Evolutionary conservation across 2,113 vertebrate genomes (phyloP), one percentile per base, ranked within the genome.

Genomic region (Lanius ludovicianus): DNA sequence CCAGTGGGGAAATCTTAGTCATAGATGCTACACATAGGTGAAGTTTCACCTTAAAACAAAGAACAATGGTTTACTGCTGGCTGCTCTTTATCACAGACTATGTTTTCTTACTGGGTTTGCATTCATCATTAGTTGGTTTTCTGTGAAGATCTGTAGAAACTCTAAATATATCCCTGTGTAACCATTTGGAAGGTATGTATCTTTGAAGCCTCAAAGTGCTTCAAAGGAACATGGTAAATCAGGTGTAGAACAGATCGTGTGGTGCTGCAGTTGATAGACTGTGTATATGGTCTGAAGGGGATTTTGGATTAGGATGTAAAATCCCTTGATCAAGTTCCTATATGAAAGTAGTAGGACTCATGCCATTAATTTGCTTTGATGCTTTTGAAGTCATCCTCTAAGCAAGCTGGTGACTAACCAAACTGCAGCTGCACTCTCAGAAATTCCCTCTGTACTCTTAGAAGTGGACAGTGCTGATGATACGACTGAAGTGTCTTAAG

Each of bases 321-420:
- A 93, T 78, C 59, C 67, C 65, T 74, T 84, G 64, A 88, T 96
- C 35, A 50, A 41, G 31, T 79, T 89, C 75, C 37, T 55, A 0
- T 67, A 55, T 71, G 52, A 80, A 87, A 86, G 55, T 83, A 55
- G 55, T 39, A 67, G 80, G 64, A 89, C 47, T 86, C 37, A 81
- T 41, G 56, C 28, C 49, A 30, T 62, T 90, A 30, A 78, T 86
- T 86, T 80, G 52, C 88, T 90, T 93, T 90, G 79, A 90, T 88
- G 79, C 78, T 95, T 94, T 94, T 94, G 75, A 96, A 93, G 71
- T 86, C 39, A 10, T 69, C 67, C 52, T 77, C 39, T 59, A 63
- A 93, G 79, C 55, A 81, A 89, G 60, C 71, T 67, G 60, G 47
- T 93, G 86, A 89, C 83, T 89, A 86, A 89, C 83, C 68, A 62